Percentiles rank a stretch among this genome's conserved stretches.
These are phyloP conservation scores for Onchidella celtica DNA, from an alignment of 2,888 invertebrate genomes.

Conservation along the genomic window DNA sequence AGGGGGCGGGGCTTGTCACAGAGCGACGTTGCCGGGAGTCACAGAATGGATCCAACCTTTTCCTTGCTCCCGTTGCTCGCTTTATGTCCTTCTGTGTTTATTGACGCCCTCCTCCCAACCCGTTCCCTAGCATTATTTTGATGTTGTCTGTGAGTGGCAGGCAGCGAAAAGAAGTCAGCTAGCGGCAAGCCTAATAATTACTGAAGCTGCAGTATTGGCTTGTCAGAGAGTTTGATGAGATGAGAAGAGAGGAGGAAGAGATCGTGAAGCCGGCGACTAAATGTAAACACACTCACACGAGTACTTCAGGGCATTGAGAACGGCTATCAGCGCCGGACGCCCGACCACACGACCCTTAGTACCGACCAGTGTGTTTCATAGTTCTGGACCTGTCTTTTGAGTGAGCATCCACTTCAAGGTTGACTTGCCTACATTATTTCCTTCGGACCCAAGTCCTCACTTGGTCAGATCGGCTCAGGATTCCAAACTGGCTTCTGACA, in stretches of 20 bases:
- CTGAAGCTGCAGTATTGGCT: conserved; percentile 30
- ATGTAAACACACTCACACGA: conserved; percentile 49
- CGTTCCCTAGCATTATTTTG: not conserved
- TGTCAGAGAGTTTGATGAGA: conserved; percentile 18
- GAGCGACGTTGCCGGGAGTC: not conserved
- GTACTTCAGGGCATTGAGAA: conserved; percentile 16
- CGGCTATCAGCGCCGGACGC: conserved; percentile 13
- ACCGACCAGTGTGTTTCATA: not conserved
- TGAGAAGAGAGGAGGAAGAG: conserved; percentile 20
- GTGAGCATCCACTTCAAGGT: not conserved
- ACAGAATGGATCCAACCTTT: conserved; percentile 7
- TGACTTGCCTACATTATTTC: not conserved
- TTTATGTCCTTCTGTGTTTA: not conserved
- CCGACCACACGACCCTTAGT: not conserved
- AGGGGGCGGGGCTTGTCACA: not conserved
- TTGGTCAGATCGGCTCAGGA: no score
- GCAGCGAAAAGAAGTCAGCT: conserved; percentile 27
- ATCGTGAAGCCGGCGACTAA: conserved; percentile 35
- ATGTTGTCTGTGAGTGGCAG: conserved; percentile 6
- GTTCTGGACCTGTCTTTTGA: no score
- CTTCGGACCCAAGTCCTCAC: no score
- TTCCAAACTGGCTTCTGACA: no score
- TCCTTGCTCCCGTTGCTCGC: not conserved
- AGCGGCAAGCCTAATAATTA: conserved; percentile 37
- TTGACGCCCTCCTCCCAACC: not conserved